phyloP scores from a whole-genome alignment of 1,140 invertebrate genomes.

The Heliothis subflexa region DNA sequence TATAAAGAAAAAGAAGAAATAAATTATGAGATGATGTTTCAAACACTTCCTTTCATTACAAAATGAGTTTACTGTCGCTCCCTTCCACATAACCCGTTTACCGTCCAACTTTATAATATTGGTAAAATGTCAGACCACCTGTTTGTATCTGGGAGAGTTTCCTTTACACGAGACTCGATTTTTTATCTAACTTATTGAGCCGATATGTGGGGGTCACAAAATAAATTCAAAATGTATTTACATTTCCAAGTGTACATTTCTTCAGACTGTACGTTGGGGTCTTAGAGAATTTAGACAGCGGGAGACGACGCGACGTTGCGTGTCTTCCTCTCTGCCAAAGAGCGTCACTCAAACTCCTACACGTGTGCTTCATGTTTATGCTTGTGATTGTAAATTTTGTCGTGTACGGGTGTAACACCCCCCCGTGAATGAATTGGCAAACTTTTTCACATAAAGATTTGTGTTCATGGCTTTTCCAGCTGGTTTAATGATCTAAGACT shows the following conservation, averaged over 20 bases:
- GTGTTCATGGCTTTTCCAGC: too few relatives aligned
- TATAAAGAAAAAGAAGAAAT: too few relatives aligned
- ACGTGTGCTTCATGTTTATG: too few relatives aligned
- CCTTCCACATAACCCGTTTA: background rate
- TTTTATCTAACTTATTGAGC: constrained; percentile 31
- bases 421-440: too few relatives aligned
- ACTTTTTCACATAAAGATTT: too few relatives aligned
- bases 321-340: too few relatives aligned
- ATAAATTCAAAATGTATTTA: constrained; percentile 18
- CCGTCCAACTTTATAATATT: constrained; percentile 28
- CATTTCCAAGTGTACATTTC: background rate
- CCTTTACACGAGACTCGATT: constrained; percentile 8
- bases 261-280: background rate
- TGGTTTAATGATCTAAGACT: too few relatives aligned
- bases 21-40: background rate
- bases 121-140: constrained; percentile 33
- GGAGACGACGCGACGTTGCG: too few relatives aligned
- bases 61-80: constrained; percentile 25
- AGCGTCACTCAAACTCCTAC: background rate
- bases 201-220: constrained; percentile 21
- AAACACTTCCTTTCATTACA: background rate
- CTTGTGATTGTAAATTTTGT: too few relatives aligned
- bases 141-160: constrained; percentile 23
- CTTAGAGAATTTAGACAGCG: too few relatives aligned
- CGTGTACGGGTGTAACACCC: too few relatives aligned